These are phyloP conservation scores for Melanotaenia boesemani DNA, from an alignment of 2,797 vertebrate species.

Conservation along the genomic window DNA sequence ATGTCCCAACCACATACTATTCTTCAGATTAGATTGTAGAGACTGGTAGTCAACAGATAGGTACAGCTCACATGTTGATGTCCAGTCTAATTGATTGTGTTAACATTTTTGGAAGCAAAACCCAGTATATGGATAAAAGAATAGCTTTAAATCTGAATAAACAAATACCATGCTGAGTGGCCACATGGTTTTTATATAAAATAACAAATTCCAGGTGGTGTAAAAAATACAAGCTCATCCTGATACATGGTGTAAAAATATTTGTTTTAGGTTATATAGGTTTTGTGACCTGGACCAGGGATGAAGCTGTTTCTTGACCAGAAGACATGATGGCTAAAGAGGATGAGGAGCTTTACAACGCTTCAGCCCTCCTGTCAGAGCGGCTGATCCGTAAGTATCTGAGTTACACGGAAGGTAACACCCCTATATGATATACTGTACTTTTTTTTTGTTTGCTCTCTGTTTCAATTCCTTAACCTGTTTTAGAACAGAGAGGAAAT, in stretches of 20 bases:
- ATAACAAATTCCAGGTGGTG: not conserved
- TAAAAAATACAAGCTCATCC: not conserved
- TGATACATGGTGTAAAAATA: not conserved
- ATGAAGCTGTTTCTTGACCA: conserved; percentile 11
- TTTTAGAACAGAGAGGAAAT: not conserved
- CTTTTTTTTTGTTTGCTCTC: conserved; percentile 16
- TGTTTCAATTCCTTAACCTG: conserved; percentile 15
- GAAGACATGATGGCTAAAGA: conserved; percentile 59
- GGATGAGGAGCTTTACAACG: conserved; percentile 69
- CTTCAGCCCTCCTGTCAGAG: conserved; percentile 40
- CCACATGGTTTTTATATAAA: not conserved
- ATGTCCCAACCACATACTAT: not conserved
- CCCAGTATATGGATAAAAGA: not conserved
- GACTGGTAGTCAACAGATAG: not conserved
- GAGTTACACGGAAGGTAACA: conserved; percentile 47
- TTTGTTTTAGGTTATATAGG: conserved; percentile 33
- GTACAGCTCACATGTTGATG: not conserved
- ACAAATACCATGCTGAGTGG: not conserved
- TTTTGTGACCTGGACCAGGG: conserved; percentile 30
- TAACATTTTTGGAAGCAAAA: not conserved
- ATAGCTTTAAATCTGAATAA: not conserved
- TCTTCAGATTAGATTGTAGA: not conserved
- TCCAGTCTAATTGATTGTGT: not conserved
- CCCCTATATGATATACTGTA: conserved; percentile 28
- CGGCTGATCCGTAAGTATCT: conserved; percentile 55